Conservation (phyloP, 2,888 invertebrate genomes). For the Hypselothyrea guttata region DNA sequence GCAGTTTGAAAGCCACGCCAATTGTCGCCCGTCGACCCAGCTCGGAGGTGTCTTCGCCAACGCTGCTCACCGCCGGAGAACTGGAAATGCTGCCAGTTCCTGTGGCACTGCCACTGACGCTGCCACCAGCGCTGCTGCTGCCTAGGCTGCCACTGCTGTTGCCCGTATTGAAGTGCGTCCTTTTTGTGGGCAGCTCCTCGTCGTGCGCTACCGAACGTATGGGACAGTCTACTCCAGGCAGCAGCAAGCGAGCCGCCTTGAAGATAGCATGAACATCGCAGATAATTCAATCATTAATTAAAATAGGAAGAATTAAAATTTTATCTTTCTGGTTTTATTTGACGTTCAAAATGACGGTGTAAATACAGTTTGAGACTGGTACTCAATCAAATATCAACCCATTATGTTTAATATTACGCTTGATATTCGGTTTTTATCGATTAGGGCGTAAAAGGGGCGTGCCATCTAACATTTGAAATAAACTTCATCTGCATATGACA, state of each 20-base stretch:
- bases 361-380: too few relatives aligned
- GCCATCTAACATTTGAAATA: too few relatives aligned
- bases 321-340: too few relatives aligned
- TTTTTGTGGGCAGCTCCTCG: slow-evolving; percentile 83
- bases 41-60: slow-evolving; percentile 82
- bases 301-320: too few relatives aligned
- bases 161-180: slow-evolving; percentile 62
- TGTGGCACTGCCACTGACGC: slow-evolving; percentile 34
- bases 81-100: slow-evolving; percentile 58
- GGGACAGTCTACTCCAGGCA: slow-evolving; percentile 95
- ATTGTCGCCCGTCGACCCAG: slow-evolving; percentile 87
- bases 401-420: too few relatives aligned
- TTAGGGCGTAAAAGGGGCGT: too few relatives aligned
- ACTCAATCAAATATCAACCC: too few relatives aligned
- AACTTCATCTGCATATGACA: too few relatives aligned
- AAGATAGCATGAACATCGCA: too few relatives aligned
- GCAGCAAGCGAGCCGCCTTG: slow-evolving; percentile 88
- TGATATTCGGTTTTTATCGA: too few relatives aligned
- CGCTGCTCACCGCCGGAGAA: slow-evolving; percentile 50
- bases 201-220: slow-evolving; percentile 87
- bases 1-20: slow-evolving; percentile 90
- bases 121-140: background rate
- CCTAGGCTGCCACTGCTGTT: slow-evolving; percentile 13
- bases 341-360: too few relatives aligned
- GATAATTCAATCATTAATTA: too few relatives aligned